Evolutionary conservation across 1,140 invertebrate genomes (phyloP).

Genomic region (Chironomus tepperi): DNA sequence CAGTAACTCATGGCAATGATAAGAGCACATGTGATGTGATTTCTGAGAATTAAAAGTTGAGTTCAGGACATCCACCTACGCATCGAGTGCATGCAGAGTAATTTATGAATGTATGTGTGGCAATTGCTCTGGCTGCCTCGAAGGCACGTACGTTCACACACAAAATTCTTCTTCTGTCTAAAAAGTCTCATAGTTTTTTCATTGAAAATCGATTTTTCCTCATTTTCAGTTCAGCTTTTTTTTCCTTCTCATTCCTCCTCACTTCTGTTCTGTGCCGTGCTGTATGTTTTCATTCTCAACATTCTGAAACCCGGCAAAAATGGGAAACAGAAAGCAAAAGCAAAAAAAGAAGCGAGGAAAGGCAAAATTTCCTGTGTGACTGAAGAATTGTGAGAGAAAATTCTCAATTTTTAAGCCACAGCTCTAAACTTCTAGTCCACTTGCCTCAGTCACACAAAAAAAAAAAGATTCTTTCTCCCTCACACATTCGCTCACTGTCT

Average conservation of each 20-base stretch:
- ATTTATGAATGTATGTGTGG: not conserved
- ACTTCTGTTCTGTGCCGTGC: too few species aligned
- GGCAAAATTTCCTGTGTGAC: too few species aligned
- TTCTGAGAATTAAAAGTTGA: too few species aligned
- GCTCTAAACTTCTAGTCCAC: not conserved
- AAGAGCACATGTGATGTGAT: too few species aligned
- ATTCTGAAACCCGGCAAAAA: not conserved
- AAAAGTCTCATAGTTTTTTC: constrained; percentile 1
- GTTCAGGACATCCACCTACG: too few species aligned
- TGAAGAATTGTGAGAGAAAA: not conserved
- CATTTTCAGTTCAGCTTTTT: not conserved
- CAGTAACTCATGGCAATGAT: too few species aligned
- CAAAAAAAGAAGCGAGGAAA: not conserved
- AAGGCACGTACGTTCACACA: constrained; percentile 1
- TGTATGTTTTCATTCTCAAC: not conserved
- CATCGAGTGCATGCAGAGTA: not conserved
- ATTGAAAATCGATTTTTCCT: constrained; percentile 21
- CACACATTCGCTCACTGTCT: not conserved
- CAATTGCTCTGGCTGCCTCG: not conserved
- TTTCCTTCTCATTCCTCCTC: not conserved
- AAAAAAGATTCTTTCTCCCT: not conserved
- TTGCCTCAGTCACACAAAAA: not conserved
- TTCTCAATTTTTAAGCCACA: not conserved
- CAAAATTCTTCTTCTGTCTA: not conserved
- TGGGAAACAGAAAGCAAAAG: not conserved